Conservation (phyloP, 1,140 invertebrate species). For the Drosophila athabasca region DNA sequence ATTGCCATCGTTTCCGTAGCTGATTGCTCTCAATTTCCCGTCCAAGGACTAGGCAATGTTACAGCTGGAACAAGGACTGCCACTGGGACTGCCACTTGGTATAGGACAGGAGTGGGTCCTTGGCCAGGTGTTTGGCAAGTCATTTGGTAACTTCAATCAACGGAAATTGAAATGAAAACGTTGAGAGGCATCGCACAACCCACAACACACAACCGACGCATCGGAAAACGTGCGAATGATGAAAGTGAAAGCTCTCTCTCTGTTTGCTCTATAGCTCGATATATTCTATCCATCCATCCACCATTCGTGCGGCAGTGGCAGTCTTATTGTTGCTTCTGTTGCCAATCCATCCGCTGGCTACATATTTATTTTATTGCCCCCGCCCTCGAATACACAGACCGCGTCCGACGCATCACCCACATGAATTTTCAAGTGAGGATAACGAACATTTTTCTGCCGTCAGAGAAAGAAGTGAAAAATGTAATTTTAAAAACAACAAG, state of each 20-base stretch:
- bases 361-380: conserved; percentile 75
- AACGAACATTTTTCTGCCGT: conserved; percentile 54
- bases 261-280: neutral
- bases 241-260: conserved; percentile 38
- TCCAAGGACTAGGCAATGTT: conserved; percentile 24
- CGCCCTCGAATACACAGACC: conserved; percentile 26
- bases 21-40: conserved; percentile 56
- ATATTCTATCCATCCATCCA: neutral
- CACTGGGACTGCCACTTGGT: too few relatives aligned
- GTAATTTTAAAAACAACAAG: conserved; percentile 65
- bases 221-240: conserved; percentile 53
- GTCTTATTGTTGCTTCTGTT: conserved; percentile 38
- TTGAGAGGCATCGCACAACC: conserved; percentile 13
- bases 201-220: neutral
- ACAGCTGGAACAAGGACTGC: conserved; percentile 6
- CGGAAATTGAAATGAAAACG: conserved; percentile 75
- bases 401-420: conserved; percentile 17
- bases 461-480: conserved; percentile 43
- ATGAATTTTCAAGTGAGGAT: conserved; percentile 41
- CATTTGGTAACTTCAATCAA: conserved; percentile 74
- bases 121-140: conserved; percentile 63
- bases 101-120: neutral
- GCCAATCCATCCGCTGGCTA: conserved; percentile 45
- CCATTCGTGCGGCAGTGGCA: neutral
- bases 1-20: conserved; percentile 69